A percentile compares a stretch with the other conserved stretches of the same genome.
Evolutionary conservation across 2,113 vertebrate genomes (phyloP).

Genomic region (Silurus glanis): DNA sequence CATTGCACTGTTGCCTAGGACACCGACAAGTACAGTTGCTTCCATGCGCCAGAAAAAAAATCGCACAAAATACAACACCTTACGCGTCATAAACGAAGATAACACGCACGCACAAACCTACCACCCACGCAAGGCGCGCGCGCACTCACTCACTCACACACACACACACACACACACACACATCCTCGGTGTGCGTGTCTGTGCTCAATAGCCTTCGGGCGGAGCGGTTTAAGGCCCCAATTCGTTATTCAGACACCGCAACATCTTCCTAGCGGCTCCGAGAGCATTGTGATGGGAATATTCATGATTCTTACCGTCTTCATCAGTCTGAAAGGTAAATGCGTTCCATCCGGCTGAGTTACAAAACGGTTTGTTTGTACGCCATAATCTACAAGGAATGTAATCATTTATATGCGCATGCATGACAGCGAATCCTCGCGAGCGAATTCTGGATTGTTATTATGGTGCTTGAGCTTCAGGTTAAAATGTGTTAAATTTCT

Average conservation of each 20-base stretch:
- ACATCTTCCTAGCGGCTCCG: slow-evolving; percentile 35
- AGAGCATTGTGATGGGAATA: slow-evolving; percentile 58
- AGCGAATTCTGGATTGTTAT: slow-evolving; percentile 20
- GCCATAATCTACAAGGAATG: not conserved
- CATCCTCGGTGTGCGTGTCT: slow-evolving; percentile 17
- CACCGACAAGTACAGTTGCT: slow-evolving; percentile 55
- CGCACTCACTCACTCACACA: not conserved
- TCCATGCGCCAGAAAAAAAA: slow-evolving; percentile 47
- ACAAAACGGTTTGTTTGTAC: not conserved
- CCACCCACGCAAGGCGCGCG: slow-evolving; percentile 14
- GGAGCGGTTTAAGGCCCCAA: slow-evolving; percentile 28
- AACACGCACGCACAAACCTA: not conserved
- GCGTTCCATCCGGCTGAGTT: not conserved
- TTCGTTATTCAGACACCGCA: slow-evolving; percentile 44
- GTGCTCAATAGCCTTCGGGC: slow-evolving; percentile 4
- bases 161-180: not conserved
- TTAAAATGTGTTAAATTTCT: not conserved
- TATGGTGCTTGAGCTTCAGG: slow-evolving; percentile 29
- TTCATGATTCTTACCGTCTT: slow-evolving; percentile 52
- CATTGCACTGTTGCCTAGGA: slow-evolving; percentile 53
- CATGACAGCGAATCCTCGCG: slow-evolving; percentile 4
- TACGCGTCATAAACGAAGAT: slow-evolving; percentile 40
- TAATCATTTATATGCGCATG: slow-evolving; percentile 29
- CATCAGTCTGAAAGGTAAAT: slow-evolving; percentile 56
- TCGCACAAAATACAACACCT: slow-evolving; percentile 40